These are phyloP conservation scores for Tenthredo amoena DNA, from an alignment of 2,888 invertebrate species.

Conservation along the genomic window DNA sequence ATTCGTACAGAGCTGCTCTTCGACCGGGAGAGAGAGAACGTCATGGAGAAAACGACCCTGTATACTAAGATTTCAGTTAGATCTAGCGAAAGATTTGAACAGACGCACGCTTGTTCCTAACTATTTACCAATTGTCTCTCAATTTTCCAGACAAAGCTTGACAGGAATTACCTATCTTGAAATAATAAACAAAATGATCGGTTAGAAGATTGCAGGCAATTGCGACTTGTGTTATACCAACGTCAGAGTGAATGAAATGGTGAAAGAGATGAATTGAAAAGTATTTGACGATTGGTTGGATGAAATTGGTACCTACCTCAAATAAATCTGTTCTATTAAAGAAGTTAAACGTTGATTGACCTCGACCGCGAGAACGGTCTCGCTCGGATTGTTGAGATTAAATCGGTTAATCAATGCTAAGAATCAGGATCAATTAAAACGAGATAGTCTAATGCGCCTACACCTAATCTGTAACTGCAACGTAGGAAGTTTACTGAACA, in stretches of 20 bases:
- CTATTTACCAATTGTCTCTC: background rate
- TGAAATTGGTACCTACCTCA: conserved; percentile 7
- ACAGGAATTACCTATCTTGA: no score
- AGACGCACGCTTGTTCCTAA: conserved; percentile 7
- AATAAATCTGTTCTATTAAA: background rate
- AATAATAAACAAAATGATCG: no score
- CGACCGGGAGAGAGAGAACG: conserved; percentile 49
- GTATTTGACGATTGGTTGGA: background rate
- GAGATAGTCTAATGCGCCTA: conserved; percentile 18
- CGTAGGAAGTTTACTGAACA: conserved; percentile 37
- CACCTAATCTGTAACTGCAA: conserved; percentile 25
- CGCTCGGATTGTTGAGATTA: background rate
- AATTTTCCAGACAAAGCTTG: no score
- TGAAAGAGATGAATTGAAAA: background rate
- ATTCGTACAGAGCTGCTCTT: conserved; percentile 66
- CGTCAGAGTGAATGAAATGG: background rate
- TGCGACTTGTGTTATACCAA: no score
- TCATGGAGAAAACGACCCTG: conserved; percentile 14
- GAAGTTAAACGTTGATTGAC: conserved; percentile 42
- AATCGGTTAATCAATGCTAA: conserved; percentile 33
- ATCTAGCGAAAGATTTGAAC: conserved; percentile 46
- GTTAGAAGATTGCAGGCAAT: no score
- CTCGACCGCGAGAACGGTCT: background rate
- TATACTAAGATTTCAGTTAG: conserved; percentile 35
- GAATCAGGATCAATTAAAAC: conserved; percentile 35